Conservation (phyloP, 2,797 vertebrate genomes). For the Carapus acus region DNA sequence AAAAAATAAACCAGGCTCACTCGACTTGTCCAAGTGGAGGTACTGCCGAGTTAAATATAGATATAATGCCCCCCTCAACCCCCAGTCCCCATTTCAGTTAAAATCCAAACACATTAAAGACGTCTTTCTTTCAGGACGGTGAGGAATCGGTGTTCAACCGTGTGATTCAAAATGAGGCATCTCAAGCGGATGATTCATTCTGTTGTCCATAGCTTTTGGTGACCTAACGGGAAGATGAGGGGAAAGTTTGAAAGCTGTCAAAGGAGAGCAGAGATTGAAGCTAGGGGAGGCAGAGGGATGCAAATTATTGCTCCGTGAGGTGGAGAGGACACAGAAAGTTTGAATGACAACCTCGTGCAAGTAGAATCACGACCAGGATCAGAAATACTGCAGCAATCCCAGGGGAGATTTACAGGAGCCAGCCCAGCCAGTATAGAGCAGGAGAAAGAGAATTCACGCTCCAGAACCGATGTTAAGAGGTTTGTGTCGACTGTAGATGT, state of each 20-base stretch:
- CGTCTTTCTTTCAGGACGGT: slow-evolving; percentile 77
- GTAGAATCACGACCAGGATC: slow-evolving; percentile 22
- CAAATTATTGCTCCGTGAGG: slow-evolving; percentile 44
- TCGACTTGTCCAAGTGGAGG: slow-evolving; percentile 80
- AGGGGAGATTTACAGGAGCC: slow-evolving; percentile 13
- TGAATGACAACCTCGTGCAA: no score
- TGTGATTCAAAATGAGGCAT: slow-evolving; percentile 32
- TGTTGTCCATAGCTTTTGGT: slow-evolving; percentile 66
- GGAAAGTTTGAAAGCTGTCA: slow-evolving; percentile 77
- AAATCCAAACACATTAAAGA: slow-evolving; percentile 90
- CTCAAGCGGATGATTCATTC: slow-evolving; percentile 49
- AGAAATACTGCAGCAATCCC: slow-evolving; percentile 21
- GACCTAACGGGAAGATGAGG: slow-evolving; percentile 78
- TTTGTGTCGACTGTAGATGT: no score
- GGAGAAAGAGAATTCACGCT: no score
- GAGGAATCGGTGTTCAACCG: slow-evolving; percentile 68
- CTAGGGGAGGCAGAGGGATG: slow-evolving; percentile 67
- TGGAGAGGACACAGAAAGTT: slow-evolving; percentile 36
- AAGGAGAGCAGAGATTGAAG: slow-evolving; percentile 65
- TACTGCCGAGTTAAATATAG: slow-evolving; percentile 87
- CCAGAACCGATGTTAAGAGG: no score
- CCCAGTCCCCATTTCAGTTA: no score
- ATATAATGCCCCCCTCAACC: slow-evolving; percentile 85
- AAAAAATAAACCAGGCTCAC: slow-evolving; percentile 87
- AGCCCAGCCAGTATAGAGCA: slow-evolving; percentile 2